Evolutionary conservation across 2,797 vertebrate genomes (phyloP).

Genomic region (Malacoraja senta): DNA sequence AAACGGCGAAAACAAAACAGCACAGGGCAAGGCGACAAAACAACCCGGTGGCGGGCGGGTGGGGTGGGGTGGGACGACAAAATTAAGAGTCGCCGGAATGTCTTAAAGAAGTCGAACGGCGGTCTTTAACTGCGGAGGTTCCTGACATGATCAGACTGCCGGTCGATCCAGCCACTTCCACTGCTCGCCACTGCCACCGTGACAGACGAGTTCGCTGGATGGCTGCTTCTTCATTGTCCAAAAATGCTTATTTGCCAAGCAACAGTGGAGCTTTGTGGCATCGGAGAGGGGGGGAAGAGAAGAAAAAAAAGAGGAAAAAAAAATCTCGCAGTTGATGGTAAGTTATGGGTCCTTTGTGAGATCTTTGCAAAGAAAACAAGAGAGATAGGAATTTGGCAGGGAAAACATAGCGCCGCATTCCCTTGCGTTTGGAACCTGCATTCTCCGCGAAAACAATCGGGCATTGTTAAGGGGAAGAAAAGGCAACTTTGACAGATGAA

Average conservation of each 20-base stretch:
- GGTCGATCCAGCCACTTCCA: background rate
- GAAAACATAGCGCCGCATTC: conserved; percentile 53
- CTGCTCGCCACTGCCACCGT: background rate
- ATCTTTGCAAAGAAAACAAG: conserved; percentile 26
- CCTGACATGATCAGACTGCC: background rate
- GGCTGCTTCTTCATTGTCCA: conserved; percentile 26
- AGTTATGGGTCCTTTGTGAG: conserved; percentile 35
- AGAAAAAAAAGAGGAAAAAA: background rate
- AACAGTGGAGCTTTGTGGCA: conserved; percentile 37
- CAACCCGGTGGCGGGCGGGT: background rate
- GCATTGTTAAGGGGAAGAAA: conserved; percentile 82
- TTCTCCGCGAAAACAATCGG: conserved; percentile 68
- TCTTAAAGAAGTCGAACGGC: background rate
- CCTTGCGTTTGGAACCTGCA: conserved; percentile 62
- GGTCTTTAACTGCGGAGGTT: background rate
- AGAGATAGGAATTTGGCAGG: conserved; percentile 33
- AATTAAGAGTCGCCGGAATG: background rate
- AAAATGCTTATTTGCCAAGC: conserved; percentile 37
- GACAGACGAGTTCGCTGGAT: background rate
- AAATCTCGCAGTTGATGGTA: conserved; percentile 29
- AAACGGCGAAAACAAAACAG: background rate
- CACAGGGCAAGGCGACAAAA: background rate
- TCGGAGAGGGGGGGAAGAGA: too few relatives aligned
- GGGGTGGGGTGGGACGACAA: too few relatives aligned
- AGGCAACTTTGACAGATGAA: conserved; percentile 92